phyloP scores from a whole-genome alignment of 2,113 vertebrate genomes.

The Neogale vison region DNA sequence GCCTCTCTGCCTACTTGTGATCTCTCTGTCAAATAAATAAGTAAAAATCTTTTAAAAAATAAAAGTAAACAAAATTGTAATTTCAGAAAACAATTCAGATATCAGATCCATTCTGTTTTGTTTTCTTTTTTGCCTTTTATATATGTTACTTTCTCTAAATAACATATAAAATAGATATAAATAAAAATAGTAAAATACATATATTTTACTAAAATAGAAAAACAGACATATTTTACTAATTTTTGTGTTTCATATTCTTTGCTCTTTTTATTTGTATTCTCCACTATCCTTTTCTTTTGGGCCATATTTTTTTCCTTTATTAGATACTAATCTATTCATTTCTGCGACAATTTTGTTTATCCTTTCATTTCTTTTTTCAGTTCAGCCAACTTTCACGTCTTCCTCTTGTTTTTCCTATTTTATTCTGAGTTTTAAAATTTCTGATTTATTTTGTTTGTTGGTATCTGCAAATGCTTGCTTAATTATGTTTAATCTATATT shows the following conservation, averaged over 20 bases:
- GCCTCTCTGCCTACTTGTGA: too few relatives aligned
- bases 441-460: not conserved
- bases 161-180: not conserved
- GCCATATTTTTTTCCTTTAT: not conserved
- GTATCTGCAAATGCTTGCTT: not conserved
- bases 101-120: not conserved
- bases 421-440: constrained; percentile 1
- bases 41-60: too few relatives aligned
- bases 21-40: too few relatives aligned
- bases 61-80: not conserved
- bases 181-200: not conserved
- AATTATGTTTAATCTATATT: constrained; percentile 14
- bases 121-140: constrained; percentile 23
- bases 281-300: constrained; percentile 43
- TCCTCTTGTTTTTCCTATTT: not conserved
- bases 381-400: not conserved
- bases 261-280: constrained; percentile 1
- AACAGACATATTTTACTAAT: not conserved
- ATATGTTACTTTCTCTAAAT: not conserved
- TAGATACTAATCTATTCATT: not conserved
- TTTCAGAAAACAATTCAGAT: not conserved
- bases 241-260: not conserved
- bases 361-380: constrained; percentile 9
- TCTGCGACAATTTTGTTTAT: not conserved
- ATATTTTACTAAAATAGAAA: too few relatives aligned